Percentiles rank a stretch among this genome's conserved stretches.
Conservation (phyloP, 2,797 vertebrate genomes). For the Parauchenoglanis punctatus region DNA sequence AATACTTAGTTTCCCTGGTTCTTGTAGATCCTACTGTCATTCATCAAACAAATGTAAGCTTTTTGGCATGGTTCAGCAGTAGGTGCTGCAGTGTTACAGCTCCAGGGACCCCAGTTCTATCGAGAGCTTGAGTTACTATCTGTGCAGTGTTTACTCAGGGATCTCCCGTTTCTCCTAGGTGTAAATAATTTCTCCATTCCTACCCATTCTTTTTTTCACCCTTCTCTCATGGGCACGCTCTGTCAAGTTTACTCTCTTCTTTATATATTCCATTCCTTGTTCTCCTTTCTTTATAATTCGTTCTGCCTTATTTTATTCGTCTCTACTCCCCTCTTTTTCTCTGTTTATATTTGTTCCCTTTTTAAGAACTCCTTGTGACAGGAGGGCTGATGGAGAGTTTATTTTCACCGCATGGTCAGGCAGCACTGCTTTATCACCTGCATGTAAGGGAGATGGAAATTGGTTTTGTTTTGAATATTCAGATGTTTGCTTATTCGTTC, state of each 20-base stretch:
- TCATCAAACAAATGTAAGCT: background rate
- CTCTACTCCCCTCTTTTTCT: background rate
- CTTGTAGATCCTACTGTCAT: background rate
- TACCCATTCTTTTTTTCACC: background rate
- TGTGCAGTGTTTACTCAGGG: background rate
- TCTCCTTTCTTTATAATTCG: background rate
- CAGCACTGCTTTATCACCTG: slow-evolving; percentile 48
- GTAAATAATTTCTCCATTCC: background rate
- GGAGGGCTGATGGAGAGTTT: slow-evolving; percentile 36
- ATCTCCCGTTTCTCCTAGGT: background rate
- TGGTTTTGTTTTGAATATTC: slow-evolving; percentile 57
- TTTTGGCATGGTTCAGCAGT: background rate
- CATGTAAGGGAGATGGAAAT: slow-evolving; percentile 40
- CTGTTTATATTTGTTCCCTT: background rate
- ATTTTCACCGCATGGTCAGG: slow-evolving; percentile 29
- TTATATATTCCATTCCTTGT: background rate
- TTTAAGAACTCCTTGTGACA: slow-evolving; percentile 2
- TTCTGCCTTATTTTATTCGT: background rate
- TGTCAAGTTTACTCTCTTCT: background rate
- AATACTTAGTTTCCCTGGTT: background rate
- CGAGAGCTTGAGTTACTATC: background rate
- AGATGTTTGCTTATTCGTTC: slow-evolving; percentile 53
- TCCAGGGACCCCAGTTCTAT: background rate
- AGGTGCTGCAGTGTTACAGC: background rate
- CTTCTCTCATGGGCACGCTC: background rate